phyloP scores from a whole-genome alignment of 2,797 vertebrate genomes.

The Sternarchorhynchus goeldii region DNA sequence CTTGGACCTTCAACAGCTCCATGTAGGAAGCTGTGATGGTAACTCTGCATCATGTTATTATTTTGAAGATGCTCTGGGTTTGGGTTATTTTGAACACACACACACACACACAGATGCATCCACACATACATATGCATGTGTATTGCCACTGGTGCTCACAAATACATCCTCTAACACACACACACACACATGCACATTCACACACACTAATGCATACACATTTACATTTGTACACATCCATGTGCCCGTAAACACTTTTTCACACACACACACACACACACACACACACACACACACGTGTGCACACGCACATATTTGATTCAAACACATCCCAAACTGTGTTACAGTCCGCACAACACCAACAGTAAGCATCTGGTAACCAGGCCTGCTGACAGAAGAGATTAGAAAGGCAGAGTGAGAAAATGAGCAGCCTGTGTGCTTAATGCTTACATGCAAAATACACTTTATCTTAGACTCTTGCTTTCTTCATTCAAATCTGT shows the following conservation, averaged over 20 bases:
- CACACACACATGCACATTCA: neutral
- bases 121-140: neutral
- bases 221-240: neutral
- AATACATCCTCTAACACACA: neutral
- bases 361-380: conserved; percentile 8
- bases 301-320: neutral
- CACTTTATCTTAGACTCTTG: conserved; percentile 3
- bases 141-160: too few relatives aligned
- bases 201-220: neutral
- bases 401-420: conserved; percentile 1
- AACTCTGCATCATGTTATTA: neutral
- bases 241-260: neutral
- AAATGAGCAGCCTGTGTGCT: conserved; percentile 17
- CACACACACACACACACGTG: too few relatives aligned
- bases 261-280: too few relatives aligned
- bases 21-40: neutral
- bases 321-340: conserved; percentile 6
- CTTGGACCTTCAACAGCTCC: neutral
- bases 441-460: conserved; percentile 12
- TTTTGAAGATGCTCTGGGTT: neutral
- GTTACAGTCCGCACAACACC: conserved; percentile 3
- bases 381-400: conserved; percentile 16
- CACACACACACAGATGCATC: conserved; percentile 7
- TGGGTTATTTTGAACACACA: neutral
- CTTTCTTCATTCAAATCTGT: neutral